A percentile compares a stretch with the other conserved stretches of the same genome.
Conservation (phyloP, 2,888 invertebrate species). For the Parascotia fuliginaria region DNA sequence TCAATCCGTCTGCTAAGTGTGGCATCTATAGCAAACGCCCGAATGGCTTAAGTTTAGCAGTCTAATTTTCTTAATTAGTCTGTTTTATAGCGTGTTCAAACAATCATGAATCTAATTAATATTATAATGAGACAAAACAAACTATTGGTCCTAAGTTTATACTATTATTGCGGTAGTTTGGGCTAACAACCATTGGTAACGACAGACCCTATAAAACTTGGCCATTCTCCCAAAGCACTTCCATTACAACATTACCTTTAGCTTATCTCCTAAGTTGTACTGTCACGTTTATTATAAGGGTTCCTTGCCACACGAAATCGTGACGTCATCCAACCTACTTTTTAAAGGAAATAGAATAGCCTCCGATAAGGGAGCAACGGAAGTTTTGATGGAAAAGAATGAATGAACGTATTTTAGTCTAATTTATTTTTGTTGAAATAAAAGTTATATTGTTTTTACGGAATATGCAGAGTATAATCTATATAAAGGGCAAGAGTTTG, state of each 20-base stretch:
- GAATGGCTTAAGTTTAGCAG: too few species aligned
- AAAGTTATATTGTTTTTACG: neutral
- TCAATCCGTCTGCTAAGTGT: too few species aligned
- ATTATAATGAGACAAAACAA: too few species aligned
- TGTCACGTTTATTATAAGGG: conserved; percentile 17
- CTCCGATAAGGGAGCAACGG: conserved; percentile 28
- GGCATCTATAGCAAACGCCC: too few species aligned
- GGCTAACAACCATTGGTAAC: neutral
- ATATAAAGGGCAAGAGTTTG: too few species aligned
- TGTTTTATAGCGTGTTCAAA: too few species aligned
- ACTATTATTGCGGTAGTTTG: neutral
- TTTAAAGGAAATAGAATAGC: conserved; percentile 27
- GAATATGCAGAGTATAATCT: too few species aligned
- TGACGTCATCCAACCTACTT: conserved; percentile 34
- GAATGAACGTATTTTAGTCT: neutral
- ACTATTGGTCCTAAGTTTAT: too few species aligned
- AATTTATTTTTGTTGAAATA: conserved; percentile 3
- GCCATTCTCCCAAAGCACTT: neutral
- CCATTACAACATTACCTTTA: neutral
- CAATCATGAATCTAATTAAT: too few species aligned
- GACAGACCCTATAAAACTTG: neutral
- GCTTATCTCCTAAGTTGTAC: conserved; percentile 3
- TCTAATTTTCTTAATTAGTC: too few species aligned
- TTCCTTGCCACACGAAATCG: conserved; percentile 15
- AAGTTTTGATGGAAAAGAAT: conserved; percentile 6